These are phyloP conservation scores for Phenganax stokvisi DNA, from an alignment of 92 coral and sea anemone species.

Conservation along the genomic window DNA sequence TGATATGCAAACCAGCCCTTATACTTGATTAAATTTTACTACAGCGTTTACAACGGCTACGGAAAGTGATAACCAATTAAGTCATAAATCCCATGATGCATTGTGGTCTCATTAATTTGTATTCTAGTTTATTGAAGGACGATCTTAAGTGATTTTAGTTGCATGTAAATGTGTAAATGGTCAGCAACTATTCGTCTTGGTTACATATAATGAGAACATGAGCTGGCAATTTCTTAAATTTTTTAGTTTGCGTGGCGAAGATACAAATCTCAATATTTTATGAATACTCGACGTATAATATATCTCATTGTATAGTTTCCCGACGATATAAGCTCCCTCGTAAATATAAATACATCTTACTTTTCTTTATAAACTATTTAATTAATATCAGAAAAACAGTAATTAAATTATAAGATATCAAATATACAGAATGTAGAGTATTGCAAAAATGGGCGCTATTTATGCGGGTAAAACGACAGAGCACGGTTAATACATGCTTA, in stretches of 20 bases:
- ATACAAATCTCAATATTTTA: constrained; percentile 1
- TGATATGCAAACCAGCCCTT: too few species aligned
- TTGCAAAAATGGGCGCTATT: neutral
- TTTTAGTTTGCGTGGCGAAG: neutral
- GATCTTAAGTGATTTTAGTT: too few species aligned
- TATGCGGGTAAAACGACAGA: neutral
- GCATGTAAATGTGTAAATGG: too few species aligned
- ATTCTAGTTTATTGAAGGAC: too few species aligned
- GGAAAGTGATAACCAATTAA: too few species aligned
- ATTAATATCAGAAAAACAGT: neutral
- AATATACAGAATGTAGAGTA: neutral
- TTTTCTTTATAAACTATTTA: neutral
- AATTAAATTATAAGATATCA: neutral
- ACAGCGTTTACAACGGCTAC: too few species aligned
- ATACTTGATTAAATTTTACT: too few species aligned
- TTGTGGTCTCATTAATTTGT: too few species aligned
- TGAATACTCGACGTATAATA: neutral
- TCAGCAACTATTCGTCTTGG: too few species aligned
- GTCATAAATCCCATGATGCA: too few species aligned
- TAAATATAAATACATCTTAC: neutral
- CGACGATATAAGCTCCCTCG: neutral
- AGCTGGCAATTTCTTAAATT: neutral
- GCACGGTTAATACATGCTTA: too few species aligned
- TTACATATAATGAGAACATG: too few species aligned
- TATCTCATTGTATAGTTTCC: constrained; percentile 13